Base-by-base conservation (phyloP, 2,888 invertebrate species). In the Kryphioiulus occultus region DNA sequence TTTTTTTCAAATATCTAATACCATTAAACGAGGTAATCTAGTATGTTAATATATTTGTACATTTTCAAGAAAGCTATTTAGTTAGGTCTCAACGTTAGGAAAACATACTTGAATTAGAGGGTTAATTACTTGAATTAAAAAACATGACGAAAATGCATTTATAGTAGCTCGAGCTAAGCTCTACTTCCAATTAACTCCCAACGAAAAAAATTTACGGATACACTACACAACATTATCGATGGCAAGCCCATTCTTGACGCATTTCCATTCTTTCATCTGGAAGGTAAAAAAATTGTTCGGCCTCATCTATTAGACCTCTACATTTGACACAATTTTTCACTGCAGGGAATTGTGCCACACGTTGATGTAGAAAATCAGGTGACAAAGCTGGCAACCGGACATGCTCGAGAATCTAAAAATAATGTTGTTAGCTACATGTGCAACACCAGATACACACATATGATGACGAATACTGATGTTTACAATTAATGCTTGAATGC, bases 351-450 rank as follows among this genome's bases (percentile, higher is more conserved):
- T 91, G 91, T 89, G 92, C 92, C 15, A 93, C 92, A 89, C 91
- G 91, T 90, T 93, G 93, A 89, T 92, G 92, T 22, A 93, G 90
- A 89, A 92, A 93, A 90, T 93, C 93, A 2, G 93, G 93, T 88
- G 92, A 93, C 19, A 93, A 89, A 85, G 93, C 90, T 9, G 93
- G 92, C 87, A 93, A 90, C n/a, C 93, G 90, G 35, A 93, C 92
- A 89, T 92, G 91, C 89, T 92, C 92, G 86, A 93, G 89, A 39
- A 93, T 91, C 91, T 92, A 78, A 89, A 78, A 59, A 88, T 88
- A 78, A 85, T 59, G 39, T 47, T 15, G 47, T 47, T 47, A 10
- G 19, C 4, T 10, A 17, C 10, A 15, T 47, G 47, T 47, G 1
- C 12, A 47, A 47, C 10, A 42, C 7, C 10, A 42, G 85, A 82